Base-by-base conservation (phyloP, 2,113 vertebrate genomes). In the Brevimyrus niger region DNA sequence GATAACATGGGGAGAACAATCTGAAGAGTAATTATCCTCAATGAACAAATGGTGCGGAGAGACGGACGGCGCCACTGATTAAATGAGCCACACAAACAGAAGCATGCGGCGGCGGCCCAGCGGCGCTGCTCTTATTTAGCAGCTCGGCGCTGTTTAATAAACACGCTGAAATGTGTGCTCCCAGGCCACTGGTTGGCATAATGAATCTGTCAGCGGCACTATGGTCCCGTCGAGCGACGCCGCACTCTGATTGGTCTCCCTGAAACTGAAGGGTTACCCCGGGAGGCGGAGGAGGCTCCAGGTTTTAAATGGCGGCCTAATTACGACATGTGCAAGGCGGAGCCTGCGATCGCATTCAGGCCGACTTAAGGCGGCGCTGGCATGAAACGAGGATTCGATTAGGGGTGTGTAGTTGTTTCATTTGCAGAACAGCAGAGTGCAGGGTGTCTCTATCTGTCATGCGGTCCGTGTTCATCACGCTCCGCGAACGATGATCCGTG, bases 341-440 rank as follows among this genome's bases (percentile, higher is more conserved):
- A 94, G 94, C 94, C 92, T 95, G 93, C 93, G 95, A 95, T 95
- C 95, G 94, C 94, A 95, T 95, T 95, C 94, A 93, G 95, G 91
- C 93, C 92, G 94, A 96, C 95, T 96, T 95, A 96, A 96, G 92
- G 93, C 93, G 94, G 92, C 89, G 93, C 93, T 95, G 95, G 93
- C 94, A 96, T 95, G 92, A 95, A 93, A 94, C 94, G 95, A 94
- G 93, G 94, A 95, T 96, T 96, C 95, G 95, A 96, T 96, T 96
- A 96, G 94, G 95, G 93, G 94, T 93, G 94, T 93, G 94, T 94
- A 95, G 95, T 95, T 96, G 95, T 95, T 95, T 96, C 94, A 96
- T 96, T 96, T 96, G 95, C 94, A 93, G 93, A 91, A 90, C 94
- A 95, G 94, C 94, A 95, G 95, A 96, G 95, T 96, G 96, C 94